Evolutionary conservation across 2,888 invertebrate genomes (phyloP).

Genomic region (Scaeva pyrastri): DNA sequence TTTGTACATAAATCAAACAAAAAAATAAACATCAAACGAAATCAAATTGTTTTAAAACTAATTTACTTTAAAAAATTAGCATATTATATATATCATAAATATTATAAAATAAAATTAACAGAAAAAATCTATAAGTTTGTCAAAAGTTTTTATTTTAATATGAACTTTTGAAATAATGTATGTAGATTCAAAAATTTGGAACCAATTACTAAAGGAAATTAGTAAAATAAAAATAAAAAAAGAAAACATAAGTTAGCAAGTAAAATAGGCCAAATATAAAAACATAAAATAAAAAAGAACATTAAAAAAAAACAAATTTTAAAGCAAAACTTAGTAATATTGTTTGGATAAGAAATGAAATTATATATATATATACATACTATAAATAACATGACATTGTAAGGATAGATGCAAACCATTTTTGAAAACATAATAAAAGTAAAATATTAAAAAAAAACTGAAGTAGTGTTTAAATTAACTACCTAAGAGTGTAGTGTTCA

Average conservation of each 20-base stretch:
- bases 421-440: constrained; percentile 74
- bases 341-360: constrained; percentile 74
- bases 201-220: constrained; percentile 73
- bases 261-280: constrained; percentile 76
- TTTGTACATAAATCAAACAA: constrained; percentile 50
- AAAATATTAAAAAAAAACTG: constrained; percentile 54
- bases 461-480: constrained; percentile 39
- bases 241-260: constrained; percentile 66
- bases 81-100: constrained; percentile 61
- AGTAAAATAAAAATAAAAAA: constrained; percentile 61
- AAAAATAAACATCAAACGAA: constrained; percentile 51
- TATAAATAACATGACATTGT: constrained; percentile 68
- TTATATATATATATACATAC: constrained; percentile 60
- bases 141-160: constrained; percentile 66
- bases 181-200: constrained; percentile 64
- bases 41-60: constrained; percentile 72
- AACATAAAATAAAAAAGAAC: constrained; percentile 20
- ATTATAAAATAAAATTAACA: constrained; percentile 6
- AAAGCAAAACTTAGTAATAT: constrained; percentile 72
- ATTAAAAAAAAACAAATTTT: constrained; percentile 62
- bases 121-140: constrained; percentile 51
- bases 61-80: constrained; percentile 59
- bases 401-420: constrained; percentile 71
- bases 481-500: neutral
- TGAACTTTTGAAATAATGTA: constrained; percentile 55